These are phyloP conservation scores for Acipenser oxyrinchus DNA, from an alignment of 2,797 vertebrate species.

Conservation along the genomic window DNA sequence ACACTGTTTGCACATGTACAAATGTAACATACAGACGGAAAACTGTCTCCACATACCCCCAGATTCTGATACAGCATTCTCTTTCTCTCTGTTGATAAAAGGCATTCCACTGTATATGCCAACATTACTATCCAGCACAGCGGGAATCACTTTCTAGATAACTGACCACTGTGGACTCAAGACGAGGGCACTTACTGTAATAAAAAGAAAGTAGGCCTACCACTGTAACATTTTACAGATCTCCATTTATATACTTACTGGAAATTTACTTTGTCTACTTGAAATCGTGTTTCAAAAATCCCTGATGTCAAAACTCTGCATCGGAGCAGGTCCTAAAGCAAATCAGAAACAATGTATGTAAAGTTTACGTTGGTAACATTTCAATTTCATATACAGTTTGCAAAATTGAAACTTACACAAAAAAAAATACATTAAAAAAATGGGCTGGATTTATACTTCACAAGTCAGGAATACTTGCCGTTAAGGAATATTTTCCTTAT, in stretches of 20 bases:
- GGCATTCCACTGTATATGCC: too few species aligned
- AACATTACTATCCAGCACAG: background rate
- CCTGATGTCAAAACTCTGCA: constrained; percentile 96
- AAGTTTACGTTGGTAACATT: constrained; percentile 10
- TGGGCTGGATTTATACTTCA: background rate
- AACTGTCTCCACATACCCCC: too few species aligned
- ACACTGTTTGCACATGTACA: too few species aligned
- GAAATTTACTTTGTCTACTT: constrained; percentile 98
- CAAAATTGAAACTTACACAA: constrained; percentile 1
- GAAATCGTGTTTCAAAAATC: constrained; percentile 97
- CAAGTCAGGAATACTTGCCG: background rate
- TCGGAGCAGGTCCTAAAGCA: constrained; percentile 81
- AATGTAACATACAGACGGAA: too few species aligned
- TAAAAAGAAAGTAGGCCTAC: background rate
- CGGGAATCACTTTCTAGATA: too few species aligned
- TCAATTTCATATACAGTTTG: constrained; percentile 5
- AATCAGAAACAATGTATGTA: constrained; percentile 1
- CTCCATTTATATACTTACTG: constrained; percentile 66
- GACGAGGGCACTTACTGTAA: background rate
- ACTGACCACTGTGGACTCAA: background rate
- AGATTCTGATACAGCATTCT: too few species aligned
- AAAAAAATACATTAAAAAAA: constrained; percentile 11
- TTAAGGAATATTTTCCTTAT: too few species aligned
- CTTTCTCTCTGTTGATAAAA: too few species aligned
- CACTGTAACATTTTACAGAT: background rate